These are phyloP conservation scores for Sipha maydis DNA, from an alignment of 2,888 invertebrate genomes.

Conservation along the genomic window DNA sequence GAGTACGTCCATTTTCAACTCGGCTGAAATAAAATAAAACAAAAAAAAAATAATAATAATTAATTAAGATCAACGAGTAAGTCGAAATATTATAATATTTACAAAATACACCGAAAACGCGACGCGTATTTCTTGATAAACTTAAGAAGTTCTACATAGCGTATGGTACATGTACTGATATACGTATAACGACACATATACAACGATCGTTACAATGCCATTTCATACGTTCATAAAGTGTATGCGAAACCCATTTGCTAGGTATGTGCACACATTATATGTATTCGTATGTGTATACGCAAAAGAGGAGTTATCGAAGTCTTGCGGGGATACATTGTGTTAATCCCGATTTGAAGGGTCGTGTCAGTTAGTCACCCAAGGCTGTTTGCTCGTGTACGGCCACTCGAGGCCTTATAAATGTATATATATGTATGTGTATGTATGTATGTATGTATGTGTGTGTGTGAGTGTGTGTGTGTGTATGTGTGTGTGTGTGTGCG, in stretches of 20 bases:
- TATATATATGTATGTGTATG: no score
- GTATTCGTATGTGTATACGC: background rate
- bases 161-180: background rate
- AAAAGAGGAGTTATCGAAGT: constrained; percentile 11
- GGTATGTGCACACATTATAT: background rate
- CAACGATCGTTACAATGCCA: background rate
- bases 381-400: constrained; percentile 58
- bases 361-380: constrained; percentile 57
- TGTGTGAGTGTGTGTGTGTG: background rate
- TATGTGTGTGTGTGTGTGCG: background rate
- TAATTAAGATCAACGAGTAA: background rate
- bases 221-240: background rate
- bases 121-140: background rate
- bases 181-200: background rate
- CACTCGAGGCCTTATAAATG: constrained; percentile 37
- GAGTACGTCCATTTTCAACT: constrained; percentile 94
- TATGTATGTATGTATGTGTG: background rate
- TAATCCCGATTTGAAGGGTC: constrained; percentile 58
- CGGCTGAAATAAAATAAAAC: constrained; percentile 77
- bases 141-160: background rate
- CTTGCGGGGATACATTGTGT: constrained; percentile 45
- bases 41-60: constrained; percentile 21
- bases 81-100: background rate
- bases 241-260: background rate
- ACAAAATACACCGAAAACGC: background rate